phyloP scores from a whole-genome alignment of 1,140 invertebrate genomes.

The Drosophila nannoptera region DNA sequence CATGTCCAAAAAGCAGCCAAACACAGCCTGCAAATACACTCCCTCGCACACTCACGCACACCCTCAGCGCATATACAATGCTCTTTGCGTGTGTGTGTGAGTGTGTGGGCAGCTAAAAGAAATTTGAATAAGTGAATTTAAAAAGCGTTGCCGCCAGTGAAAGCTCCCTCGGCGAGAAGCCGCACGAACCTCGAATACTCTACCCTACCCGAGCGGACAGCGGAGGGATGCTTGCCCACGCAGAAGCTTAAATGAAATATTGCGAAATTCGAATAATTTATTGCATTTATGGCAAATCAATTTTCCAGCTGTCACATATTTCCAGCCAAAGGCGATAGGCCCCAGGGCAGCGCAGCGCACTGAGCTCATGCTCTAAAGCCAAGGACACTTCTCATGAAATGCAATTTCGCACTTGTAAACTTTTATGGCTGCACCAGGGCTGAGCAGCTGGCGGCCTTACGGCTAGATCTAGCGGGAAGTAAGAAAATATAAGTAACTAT shows the following conservation, averaged over 20 bases:
- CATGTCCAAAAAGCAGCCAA: slow-evolving; percentile 58
- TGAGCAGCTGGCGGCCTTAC: slow-evolving; percentile 11
- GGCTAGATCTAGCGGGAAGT: slow-evolving; percentile 17
- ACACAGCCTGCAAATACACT: slow-evolving; percentile 21
- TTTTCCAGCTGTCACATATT: background rate
- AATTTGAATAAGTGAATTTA: slow-evolving; percentile 78
- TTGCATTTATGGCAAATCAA: background rate
- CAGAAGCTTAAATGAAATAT: no score
- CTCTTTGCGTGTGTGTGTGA: slow-evolving; percentile 1
- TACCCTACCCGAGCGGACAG: background rate
- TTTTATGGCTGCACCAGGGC: slow-evolving; percentile 65
- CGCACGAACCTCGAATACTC: background rate
- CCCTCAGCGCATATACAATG: slow-evolving; percentile 17
- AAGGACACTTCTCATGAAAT: slow-evolving; percentile 77
- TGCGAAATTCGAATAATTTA: no score
- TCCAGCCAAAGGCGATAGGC: slow-evolving; percentile 3
- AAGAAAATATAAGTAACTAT: background rate
- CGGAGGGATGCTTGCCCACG: no score
- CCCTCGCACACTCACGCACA: slow-evolving; percentile 28
- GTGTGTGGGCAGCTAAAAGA: slow-evolving; percentile 56
- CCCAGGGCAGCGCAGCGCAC: background rate
- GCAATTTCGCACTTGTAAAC: slow-evolving; percentile 77
- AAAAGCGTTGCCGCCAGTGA: slow-evolving; percentile 65
- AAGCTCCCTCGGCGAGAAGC: slow-evolving; percentile 25
- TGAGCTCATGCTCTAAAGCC: slow-evolving; percentile 60